Percentiles rank a stretch among this genome's conserved stretches.
These are phyloP conservation scores for Tenodera sinensis DNA, from an alignment of 2,888 invertebrate genomes.

Conservation along the genomic window DNA sequence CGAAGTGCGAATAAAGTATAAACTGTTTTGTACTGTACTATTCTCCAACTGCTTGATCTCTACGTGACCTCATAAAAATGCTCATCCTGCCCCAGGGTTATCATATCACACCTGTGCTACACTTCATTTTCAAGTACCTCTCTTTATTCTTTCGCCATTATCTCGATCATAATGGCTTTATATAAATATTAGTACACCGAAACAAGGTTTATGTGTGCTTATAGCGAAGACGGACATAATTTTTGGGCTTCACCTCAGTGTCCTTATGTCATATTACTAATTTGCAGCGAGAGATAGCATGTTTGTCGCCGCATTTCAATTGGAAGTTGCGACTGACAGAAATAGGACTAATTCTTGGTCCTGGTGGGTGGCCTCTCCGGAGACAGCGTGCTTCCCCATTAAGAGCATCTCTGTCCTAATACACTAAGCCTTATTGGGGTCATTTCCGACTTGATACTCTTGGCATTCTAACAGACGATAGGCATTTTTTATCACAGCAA, in stretches of 20 bases:
- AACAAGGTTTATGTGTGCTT: neutral
- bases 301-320: neutral
- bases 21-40: neutral
- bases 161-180: neutral
- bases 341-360: neutral
- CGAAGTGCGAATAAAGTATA: neutral
- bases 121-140: neutral
- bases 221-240: neutral
- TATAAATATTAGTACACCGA: neutral
- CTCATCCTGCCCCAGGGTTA: neutral
- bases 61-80: neutral
- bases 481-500: too few species aligned
- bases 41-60: neutral
- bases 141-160: neutral
- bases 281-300: neutral
- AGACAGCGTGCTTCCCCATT: neutral
- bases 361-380: neutral
- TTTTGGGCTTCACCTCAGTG: neutral
- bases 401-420: neutral
- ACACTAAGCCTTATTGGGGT: neutral
- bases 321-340: neutral
- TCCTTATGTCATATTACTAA: neutral
- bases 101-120: neutral
- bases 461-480: too few species aligned
- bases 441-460: neutral